Conservation (phyloP, 2,888 invertebrate genomes). For the Ctenicera cuprea region DNA sequence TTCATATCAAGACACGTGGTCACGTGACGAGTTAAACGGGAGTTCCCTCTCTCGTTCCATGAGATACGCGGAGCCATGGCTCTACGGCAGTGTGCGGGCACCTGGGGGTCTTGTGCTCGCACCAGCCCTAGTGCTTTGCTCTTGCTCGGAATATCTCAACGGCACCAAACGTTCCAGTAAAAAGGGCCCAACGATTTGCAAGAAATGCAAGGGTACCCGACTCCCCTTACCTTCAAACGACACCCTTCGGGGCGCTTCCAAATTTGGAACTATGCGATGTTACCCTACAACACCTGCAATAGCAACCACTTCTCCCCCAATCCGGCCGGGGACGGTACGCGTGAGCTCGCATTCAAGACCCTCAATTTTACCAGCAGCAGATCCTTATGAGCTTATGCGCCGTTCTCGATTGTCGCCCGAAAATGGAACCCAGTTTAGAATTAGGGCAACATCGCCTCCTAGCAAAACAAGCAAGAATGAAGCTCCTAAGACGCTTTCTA, state of each 20-base stretch:
- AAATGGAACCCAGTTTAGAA: conserved; percentile 66
- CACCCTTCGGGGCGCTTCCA: conserved; percentile 56
- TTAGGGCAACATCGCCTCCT: conserved; percentile 72
- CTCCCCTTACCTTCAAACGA: conserved; percentile 79
- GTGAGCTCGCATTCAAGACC: conserved; percentile 78
- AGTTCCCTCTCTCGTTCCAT: conserved; percentile 84
- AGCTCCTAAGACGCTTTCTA: conserved; percentile 59
- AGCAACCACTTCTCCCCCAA: conserved; percentile 61
- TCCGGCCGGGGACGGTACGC: conserved; percentile 80
- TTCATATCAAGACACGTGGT: conserved; percentile 61
- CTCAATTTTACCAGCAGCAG: conserved; percentile 79
- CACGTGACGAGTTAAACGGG: conserved; percentile 77
- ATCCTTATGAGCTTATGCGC: conserved; percentile 91
- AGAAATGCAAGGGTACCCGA: conserved; percentile 89
- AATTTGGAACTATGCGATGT: conserved; percentile 80
- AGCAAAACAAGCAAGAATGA: conserved; percentile 3
- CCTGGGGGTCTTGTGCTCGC: conserved; percentile 70
- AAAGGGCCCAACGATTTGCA: conserved; percentile 86
- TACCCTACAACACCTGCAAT: conserved; percentile 65
- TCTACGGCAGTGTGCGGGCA: conserved; percentile 85
- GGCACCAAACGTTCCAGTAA: conserved; percentile 84
- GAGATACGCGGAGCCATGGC: conserved; percentile 91
- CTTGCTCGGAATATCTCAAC: conserved; percentile 86
- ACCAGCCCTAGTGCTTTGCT: conserved; percentile 85
- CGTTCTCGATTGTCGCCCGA: conserved; percentile 77